A percentile compares a stretch with the other conserved stretches of the same genome.
Evolutionary conservation across 2,888 invertebrate species (phyloP).

Genomic region (Synanthedon myopaeformis): DNA sequence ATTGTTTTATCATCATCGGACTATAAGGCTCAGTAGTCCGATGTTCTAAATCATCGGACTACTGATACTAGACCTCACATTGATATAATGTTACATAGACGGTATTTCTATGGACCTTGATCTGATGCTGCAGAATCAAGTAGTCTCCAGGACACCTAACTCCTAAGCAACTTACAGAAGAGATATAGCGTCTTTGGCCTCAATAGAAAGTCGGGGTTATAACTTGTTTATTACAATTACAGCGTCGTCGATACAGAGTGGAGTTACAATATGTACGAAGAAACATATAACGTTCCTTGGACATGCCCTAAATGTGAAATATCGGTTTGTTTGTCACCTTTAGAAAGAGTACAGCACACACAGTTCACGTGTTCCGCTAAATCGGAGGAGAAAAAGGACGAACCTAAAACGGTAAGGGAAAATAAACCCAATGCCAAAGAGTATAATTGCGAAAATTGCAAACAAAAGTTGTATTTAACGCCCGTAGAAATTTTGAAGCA

Average conservation of each 20-base stretch:
- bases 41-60: too few relatives aligned
- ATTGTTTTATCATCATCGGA: too few relatives aligned
- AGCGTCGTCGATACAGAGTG: conserved; percentile 77
- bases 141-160: too few relatives aligned
- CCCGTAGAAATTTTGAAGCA: conserved; percentile 89
- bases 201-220: neutral
- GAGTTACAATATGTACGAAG: conserved; percentile 72
- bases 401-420: conserved; percentile 26
- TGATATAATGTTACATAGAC: too few relatives aligned
- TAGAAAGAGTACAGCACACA: conserved; percentile 82
- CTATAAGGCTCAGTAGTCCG: too few relatives aligned
- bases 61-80: too few relatives aligned
- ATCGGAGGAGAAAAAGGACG: conserved; percentile 31
- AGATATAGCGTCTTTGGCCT: too few relatives aligned
- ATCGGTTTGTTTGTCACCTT: conserved; percentile 71
- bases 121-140: too few relatives aligned
- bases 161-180: too few relatives aligned
- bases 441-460: conserved; percentile 81
- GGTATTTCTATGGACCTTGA: too few relatives aligned
- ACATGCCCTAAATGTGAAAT: conserved; percentile 78
- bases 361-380: conserved; percentile 52
- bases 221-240: conserved; percentile 13
- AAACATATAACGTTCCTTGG: conserved; percentile 75
- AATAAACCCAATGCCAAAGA: conserved; percentile 69
- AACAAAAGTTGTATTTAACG: conserved; percentile 75